phyloP scores from a whole-genome alignment of 1,140 invertebrate species.

The Cylas formicarius region DNA sequence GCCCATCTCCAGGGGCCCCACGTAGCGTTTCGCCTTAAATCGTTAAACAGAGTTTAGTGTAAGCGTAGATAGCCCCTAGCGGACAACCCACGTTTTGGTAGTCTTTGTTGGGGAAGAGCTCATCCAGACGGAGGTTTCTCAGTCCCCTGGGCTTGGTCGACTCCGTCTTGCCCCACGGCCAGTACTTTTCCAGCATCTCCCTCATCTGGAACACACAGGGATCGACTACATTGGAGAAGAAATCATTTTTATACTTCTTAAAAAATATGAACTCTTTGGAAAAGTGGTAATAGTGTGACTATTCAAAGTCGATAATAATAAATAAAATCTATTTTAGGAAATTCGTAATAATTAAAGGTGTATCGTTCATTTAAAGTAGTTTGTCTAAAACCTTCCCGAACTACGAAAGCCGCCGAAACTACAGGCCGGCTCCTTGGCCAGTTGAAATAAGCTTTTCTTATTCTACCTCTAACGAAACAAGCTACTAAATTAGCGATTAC shows the following conservation, averaged over 20 bases:
- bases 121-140: conserved; percentile 44
- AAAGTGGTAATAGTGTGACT: no score
- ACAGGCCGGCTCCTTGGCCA: neutral
- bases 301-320: neutral
- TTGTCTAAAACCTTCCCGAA: neutral
- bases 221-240: no score
- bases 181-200: conserved; percentile 44
- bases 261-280: no score
- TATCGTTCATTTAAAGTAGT: neutral
- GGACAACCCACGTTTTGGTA: conserved; percentile 35
- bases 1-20: conserved; percentile 31
- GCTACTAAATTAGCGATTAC: conserved; percentile 16
- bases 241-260: no score
- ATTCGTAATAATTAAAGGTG: neutral
- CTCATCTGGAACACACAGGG: conserved; percentile 37
- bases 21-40: conserved; percentile 33
- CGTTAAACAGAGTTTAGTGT: no score
- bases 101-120: conserved; percentile 43
- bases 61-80: no score
- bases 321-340: neutral
- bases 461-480: neutral
- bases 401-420: neutral
- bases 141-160: conserved; percentile 43
- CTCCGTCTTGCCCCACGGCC: conserved; percentile 44
- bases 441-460: neutral